Base-by-base conservation (phyloP, 2,888 invertebrate species). In the Sminthurides aquaticus region DNA sequence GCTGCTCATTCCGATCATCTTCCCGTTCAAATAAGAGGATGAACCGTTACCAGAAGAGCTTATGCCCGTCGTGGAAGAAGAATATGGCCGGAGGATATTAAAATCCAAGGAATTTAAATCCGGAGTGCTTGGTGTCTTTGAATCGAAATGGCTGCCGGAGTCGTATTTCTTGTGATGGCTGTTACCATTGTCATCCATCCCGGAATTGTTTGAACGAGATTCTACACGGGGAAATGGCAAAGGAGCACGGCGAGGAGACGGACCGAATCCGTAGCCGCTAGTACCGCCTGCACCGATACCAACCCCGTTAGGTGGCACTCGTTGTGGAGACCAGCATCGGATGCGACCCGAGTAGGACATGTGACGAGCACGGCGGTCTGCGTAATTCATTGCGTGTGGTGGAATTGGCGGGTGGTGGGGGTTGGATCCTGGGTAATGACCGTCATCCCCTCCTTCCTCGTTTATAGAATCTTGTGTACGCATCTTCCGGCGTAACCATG, bases 341-440 rank as follows among this genome's bases (percentile, higher is more conserved):
- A 74, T 72, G 26, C 73, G 58, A 18, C 74, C 74, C 1, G 71
- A 69, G 60, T 72, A 72, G 1, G 72, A 72, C 72, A 74, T 72
- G 67, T 74, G 74, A 57, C 72, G 67, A 27, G 65, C 66, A 0
- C 71, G 62, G 0, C 66, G 68, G 59, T 71, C 71, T 3, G 48
- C 52, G 52, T 52, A 52, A 55, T 56, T 62, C 48, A 48, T n/a
- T 11, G 28, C 34, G 22, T 52, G 49, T 15, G 24, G 60, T 11
- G 27, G 29, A n/a, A 27, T 52, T 28, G 55, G 62, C 5, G n/a
- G 54, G 29, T 5, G 29, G 28, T 34, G 43, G 27, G 29, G 25
- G 59, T 49, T 64, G 57, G 20, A 24, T 43, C 25, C 26, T 22
- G 25, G 26, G 57, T 18, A 55, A 34, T 43, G 11, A 18, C 26